Evolutionary conservation across 2,888 invertebrate species (phyloP).

Genomic region (Microplitis manilae): DNA sequence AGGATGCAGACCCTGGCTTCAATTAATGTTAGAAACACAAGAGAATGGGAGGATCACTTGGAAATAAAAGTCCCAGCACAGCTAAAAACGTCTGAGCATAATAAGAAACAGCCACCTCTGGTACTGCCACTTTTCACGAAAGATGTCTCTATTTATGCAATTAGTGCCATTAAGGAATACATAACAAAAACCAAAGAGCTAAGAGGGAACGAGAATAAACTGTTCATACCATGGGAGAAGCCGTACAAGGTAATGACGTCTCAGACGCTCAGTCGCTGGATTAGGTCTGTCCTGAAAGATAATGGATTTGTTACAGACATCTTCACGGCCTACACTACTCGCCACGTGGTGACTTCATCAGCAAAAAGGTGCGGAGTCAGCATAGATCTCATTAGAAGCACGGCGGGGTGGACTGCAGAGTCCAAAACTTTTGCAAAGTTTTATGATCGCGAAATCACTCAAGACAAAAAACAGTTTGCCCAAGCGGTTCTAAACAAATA

Average conservation of each 20-base stretch:
- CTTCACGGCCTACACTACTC: constrained; percentile 48
- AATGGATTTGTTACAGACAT: constrained; percentile 48
- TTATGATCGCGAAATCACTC: no score
- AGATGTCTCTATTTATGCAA: constrained; percentile 44
- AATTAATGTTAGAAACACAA: constrained; percentile 34
- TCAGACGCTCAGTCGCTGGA: constrained; percentile 51
- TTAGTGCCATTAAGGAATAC: constrained; percentile 40
- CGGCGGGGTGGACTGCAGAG: no score
- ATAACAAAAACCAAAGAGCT: constrained; percentile 40
- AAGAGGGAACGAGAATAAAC: constrained; percentile 22
- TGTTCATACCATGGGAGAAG: constrained; percentile 47
- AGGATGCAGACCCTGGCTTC: constrained; percentile 45
- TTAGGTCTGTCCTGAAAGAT: constrained; percentile 33
- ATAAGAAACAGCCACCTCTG: constrained; percentile 45
- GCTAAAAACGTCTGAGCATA: constrained; percentile 45
- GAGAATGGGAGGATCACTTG: constrained; percentile 21
- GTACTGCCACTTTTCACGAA: constrained; percentile 44
- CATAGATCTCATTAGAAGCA: no score
- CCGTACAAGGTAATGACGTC: constrained; percentile 46
- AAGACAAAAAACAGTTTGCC: no score
- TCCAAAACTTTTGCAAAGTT: no score
- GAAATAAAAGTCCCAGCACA: constrained; percentile 42
- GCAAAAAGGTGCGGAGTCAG: constrained; percentile 35
- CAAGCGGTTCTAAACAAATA: no score
- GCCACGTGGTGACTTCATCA: constrained; percentile 54